phyloP scores from a whole-genome alignment of 2,888 invertebrate species.

The Chloroclysta siterata region DNA sequence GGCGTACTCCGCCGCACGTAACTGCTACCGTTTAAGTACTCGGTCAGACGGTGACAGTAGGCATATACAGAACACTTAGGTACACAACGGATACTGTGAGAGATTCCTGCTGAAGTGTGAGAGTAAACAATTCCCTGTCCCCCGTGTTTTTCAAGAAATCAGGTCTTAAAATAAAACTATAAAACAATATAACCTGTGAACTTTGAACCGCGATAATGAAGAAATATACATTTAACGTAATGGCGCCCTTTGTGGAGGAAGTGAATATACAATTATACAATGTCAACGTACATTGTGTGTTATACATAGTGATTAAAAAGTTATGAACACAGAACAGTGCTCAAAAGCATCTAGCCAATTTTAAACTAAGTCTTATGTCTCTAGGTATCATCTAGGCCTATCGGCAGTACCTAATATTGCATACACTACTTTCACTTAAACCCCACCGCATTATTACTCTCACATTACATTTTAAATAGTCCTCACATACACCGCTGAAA shows the following conservation, averaged over 20 bases:
- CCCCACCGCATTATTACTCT: constrained; percentile 14
- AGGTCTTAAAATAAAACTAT: background rate
- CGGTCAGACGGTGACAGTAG: constrained; percentile 2
- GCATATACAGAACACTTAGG: constrained; percentile 8
- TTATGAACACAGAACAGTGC: constrained; percentile 25
- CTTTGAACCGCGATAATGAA: constrained; percentile 9
- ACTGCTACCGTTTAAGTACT: constrained; percentile 22
- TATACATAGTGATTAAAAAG: constrained; percentile 16
- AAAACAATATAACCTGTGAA: background rate
- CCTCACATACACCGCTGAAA: constrained; percentile 7
- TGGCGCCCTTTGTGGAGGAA: constrained; percentile 15
- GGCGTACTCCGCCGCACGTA: constrained; percentile 13
- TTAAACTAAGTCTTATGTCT: constrained; percentile 5
- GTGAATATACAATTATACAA: constrained; percentile 14
- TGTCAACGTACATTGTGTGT: constrained; percentile 17
- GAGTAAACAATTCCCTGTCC: constrained; percentile 5
- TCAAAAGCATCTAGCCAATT: constrained; percentile 18
- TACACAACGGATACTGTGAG: constrained; percentile 6
- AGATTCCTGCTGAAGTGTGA: background rate
- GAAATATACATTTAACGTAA: constrained; percentile 1
- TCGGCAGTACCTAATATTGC: constrained; percentile 7
- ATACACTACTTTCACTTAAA: background rate
- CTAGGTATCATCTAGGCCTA: constrained; percentile 13
- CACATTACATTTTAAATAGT: constrained; percentile 12
- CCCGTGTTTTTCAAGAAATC: constrained; percentile 1